A percentile compares a stretch with the other conserved stretches of the same genome.
Evolutionary conservation across 2,797 vertebrate species (phyloP).

Genomic region (Xenops minutus): DNA sequence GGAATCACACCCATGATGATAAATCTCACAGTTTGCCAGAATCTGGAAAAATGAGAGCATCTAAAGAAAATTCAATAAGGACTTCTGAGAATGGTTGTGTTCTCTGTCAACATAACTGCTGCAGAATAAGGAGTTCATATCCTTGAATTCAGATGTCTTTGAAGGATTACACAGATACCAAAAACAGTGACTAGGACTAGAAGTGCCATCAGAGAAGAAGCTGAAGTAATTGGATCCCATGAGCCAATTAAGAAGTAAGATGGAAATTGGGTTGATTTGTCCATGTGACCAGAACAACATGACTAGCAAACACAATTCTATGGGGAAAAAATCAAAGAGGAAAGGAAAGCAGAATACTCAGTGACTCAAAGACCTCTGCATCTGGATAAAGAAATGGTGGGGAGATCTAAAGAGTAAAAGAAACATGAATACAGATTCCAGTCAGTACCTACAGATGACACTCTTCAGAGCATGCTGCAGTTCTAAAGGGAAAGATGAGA

Average conservation of each 20-base stretch:
- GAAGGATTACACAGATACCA: neutral
- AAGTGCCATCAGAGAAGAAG: constrained; percentile 35
- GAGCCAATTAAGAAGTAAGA: constrained; percentile 39
- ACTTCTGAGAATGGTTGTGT: neutral
- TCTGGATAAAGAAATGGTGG: neutral
- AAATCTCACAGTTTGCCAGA: neutral
- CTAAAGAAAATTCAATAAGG: neutral
- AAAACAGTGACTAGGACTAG: constrained; percentile 30
- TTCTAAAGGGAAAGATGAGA: neutral
- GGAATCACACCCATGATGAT: neutral
- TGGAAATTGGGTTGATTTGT: constrained; percentile 6
- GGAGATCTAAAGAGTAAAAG: neutral
- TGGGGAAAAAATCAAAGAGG: constrained; percentile 1
- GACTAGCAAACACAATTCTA: neutral
- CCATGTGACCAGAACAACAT: constrained; percentile 6
- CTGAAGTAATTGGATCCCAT: constrained; percentile 57
- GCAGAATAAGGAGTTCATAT: neutral
- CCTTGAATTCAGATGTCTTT: constrained; percentile 45
- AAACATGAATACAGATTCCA: neutral
- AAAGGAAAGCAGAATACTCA: neutral
- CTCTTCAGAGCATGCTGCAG: neutral
- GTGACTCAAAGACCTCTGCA: neutral
- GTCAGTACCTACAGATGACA: neutral
- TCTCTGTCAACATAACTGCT: neutral
- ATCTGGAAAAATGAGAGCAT: neutral